Evolutionary conservation across 2,888 invertebrate genomes (phyloP), one percentile per base, ranked within the genome.

Genomic region (Pecten maximus): DNA sequence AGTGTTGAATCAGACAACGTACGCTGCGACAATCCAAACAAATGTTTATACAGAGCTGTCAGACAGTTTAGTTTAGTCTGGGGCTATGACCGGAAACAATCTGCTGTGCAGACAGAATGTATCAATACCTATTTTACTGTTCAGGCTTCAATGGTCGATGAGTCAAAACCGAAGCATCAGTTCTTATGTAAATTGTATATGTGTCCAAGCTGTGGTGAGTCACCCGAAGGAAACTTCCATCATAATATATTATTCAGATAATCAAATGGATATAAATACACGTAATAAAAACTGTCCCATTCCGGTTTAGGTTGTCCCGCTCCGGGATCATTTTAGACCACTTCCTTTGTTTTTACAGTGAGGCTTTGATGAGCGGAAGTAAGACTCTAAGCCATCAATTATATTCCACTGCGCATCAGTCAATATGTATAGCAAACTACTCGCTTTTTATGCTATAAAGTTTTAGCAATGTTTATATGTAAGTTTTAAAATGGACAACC

Each of bases 101-200:
- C 74, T 74, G 74, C 35, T 74, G 35, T 35, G 23, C 74, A 35
- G 74, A 35, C 74, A 28, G 74, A 74, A 74, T 23, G 74, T 74
- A 74, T 74, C 74, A 35, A 74, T 74, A 74, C 35, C 74, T 74
- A 74, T 28, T 44, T 28, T 74, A 74, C 74, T 74, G 74, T 74
- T 74, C 28, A 10, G 35, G 35, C 23, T 74, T 74, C 23, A 74
- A 35, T 74, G 74, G 74, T 74, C 74, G 74, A 28, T 74, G 74
- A 74, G 74, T 74, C 74, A 74, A 74, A 74, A 35, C 74, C 10
- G 23, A 28, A 74, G 74, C 74, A 8, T 8, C 74, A 74, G 8
- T 74, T 74, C 74, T 74, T 74, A 74, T 74, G 74, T 74, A 74
- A 74, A 74, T 54, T 74, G 74, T 74, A 15, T 35, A 74, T 74